Conservation (phyloP, 1,140 invertebrate species). For the Bursaphelenchus mucronatus region DNA sequence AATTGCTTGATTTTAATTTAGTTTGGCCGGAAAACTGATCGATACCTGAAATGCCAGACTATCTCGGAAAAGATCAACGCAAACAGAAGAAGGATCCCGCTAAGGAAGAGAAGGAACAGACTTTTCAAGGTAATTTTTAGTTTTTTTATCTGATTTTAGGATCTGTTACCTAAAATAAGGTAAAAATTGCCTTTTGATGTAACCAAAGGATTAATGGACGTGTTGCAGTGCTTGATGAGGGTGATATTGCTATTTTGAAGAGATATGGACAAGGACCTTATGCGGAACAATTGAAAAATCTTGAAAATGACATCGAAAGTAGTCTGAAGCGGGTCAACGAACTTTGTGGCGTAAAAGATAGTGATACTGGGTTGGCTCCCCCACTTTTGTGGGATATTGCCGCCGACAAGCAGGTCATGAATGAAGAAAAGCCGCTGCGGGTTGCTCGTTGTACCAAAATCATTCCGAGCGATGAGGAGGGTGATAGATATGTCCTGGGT, state of each 20-base stretch:
- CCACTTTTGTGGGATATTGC: conserved; percentile 98
- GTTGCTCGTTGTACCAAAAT: conserved; percentile 63
- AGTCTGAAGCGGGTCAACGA: conserved; percentile 96
- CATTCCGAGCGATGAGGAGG: conserved; percentile 85
- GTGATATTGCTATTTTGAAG: conserved; percentile 92
- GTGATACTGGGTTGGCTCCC: conserved; percentile 84
- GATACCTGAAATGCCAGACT: conserved; percentile 75
- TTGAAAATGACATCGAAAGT: conserved; percentile 91
- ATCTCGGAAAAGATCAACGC: conserved; percentile 92
- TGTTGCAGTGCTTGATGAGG: conserved; percentile 85
- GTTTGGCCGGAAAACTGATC: background rate
- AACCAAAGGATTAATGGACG: conserved; percentile 87
- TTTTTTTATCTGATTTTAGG: background rate
- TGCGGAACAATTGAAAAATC: conserved; percentile 84
- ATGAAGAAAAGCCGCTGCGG: conserved; percentile 93
- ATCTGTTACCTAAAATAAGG: background rate
- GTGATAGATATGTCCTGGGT: too few relatives aligned
- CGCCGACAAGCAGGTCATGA: conserved; percentile 95
- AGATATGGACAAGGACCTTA: conserved; percentile 97
- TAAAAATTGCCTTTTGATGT: conserved; percentile 81
- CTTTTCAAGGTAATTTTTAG: conserved; percentile 30
- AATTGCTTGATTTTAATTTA: too few relatives aligned
- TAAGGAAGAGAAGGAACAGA: conserved; percentile 32
- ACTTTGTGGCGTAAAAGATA: conserved; percentile 73
- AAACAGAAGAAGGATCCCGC: conserved; percentile 72